A percentile compares a stretch with the other conserved stretches of the same genome.
These are phyloP conservation scores for Callaeas wilsoni DNA, from an alignment of 2,113 vertebrate species.

Conservation along the genomic window DNA sequence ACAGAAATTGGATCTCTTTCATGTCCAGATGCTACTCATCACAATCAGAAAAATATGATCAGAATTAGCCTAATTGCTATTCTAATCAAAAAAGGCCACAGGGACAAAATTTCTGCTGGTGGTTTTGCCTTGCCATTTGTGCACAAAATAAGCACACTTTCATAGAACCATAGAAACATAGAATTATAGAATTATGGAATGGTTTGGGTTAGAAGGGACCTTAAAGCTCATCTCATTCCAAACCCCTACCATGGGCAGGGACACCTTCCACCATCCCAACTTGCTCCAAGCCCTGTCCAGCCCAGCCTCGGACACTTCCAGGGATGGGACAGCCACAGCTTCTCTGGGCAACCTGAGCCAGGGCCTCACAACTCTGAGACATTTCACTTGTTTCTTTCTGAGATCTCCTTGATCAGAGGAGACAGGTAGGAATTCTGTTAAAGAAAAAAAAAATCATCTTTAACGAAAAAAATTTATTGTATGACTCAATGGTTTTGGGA, in stretches of 20 bases:
- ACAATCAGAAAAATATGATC: background rate
- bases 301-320: background rate
- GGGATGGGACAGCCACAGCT: background rate
- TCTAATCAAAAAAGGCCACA: background rate
- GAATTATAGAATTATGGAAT: background rate
- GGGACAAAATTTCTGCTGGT: background rate
- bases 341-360: background rate
- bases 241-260: background rate
- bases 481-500: background rate
- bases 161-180: background rate
- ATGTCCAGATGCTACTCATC: background rate
- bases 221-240: background rate
- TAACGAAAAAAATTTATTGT: background rate
- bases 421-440: background rate
- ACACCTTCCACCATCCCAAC: background rate
- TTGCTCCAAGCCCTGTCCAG: fast-evolving
- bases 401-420: background rate
- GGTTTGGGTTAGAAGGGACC: background rate
- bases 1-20: background rate
- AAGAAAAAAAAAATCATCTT: background rate
- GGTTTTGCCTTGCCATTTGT: background rate
- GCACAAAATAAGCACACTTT: background rate
- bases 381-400: background rate
- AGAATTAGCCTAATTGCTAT: background rate
- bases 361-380: background rate